Base-by-base conservation (phyloP, 1,140 invertebrate genomes). In the Atopsyche davidsoni region DNA sequence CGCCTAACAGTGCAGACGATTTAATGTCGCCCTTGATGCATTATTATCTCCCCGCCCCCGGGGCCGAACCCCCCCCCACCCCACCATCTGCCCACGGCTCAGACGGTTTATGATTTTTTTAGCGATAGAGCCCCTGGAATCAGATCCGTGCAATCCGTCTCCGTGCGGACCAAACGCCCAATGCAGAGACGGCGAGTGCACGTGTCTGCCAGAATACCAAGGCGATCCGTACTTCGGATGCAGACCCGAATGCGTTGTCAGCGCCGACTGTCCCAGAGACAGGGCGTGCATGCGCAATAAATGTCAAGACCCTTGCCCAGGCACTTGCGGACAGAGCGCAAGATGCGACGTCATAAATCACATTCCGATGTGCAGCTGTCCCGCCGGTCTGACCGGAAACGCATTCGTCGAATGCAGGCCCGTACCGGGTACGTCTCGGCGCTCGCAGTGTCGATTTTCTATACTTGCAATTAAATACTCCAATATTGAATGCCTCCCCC, bases 241-340 rank as follows among this genome's bases (percentile, higher is more conserved):
- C 65, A 71, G 80, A 59, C 79, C 82, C 14, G 81, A 83, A 66
- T 88, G 85, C 64, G 68, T 79, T 3, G 64, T 80, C 1, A 82
- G 78, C 57, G 80, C 81, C 0, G 86, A 87, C 57, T 87, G 86
- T 66, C 56, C 74, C 6, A 66, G 75, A 40, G 77, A 76, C 54
- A 72, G 75, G 66, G 79, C 85, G n/a, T 89, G 87, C 59, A 73
- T 80, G 11, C 82, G 79, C 62, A 81, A 85, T 52, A 83, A 81
- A 68, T 89, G 86, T 62, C 68, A 63, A 22, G 77, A 89, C 67
- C 86, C 86, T 31, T 89, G 86, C 71, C 72, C 73, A 16, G 77
- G 81, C 22, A 81, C 81, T 57, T 89, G 86, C 60, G 82, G 81
- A 9, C 62, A 76, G 38, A 73, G 76, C 53, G 79, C 83, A 11